phyloP scores from a whole-genome alignment of 2,113 vertebrate species.

The Phylloscopus trochilus region DNA sequence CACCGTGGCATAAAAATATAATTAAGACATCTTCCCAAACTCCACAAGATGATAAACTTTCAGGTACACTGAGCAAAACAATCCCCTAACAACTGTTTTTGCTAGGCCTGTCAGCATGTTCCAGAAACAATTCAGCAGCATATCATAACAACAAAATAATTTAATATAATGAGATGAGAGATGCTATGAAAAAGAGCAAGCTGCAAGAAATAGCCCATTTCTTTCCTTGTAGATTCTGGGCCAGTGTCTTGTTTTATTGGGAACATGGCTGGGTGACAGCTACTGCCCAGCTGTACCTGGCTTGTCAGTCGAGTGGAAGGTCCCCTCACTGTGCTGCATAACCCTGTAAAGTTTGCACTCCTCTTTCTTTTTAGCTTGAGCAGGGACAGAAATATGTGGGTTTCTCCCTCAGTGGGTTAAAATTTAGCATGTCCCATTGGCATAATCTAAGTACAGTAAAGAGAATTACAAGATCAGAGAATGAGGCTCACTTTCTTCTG shows the following conservation, averaged over 20 bases:
- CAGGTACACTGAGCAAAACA: neutral
- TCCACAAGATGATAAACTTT: neutral
- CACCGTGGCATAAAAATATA: neutral
- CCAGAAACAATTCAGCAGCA: neutral
- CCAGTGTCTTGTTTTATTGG: neutral
- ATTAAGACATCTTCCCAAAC: neutral
- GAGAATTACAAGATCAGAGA: neutral
- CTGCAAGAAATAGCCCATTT: neutral
- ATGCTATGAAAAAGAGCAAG: neutral
- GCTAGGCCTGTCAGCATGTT: neutral
- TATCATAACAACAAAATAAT: neutral
- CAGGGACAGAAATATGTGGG: neutral
- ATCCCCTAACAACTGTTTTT: neutral
- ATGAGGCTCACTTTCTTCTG: neutral
- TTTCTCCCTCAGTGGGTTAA: neutral
- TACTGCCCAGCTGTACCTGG: neutral
- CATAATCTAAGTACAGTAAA: neutral
- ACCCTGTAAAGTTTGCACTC: neutral
- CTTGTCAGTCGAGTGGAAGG: fast-evolving
- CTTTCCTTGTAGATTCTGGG: neutral
- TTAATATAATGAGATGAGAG: neutral
- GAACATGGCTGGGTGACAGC: neutral
- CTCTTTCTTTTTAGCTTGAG: neutral
- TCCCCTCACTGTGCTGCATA: neutral
- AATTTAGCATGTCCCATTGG: neutral